Base-by-base conservation (phyloP, 2,888 invertebrate genomes). In the Napeogenes inachia region DNA sequence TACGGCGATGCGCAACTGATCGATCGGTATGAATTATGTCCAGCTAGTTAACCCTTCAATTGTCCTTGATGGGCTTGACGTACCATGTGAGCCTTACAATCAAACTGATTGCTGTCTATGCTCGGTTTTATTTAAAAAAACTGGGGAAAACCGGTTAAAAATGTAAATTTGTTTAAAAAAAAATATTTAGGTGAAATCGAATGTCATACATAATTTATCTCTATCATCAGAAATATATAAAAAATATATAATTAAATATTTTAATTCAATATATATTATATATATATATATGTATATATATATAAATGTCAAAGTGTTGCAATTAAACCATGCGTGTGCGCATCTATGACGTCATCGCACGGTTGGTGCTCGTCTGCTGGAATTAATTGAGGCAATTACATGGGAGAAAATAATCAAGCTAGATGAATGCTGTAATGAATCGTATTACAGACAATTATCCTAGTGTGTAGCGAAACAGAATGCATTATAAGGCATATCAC, bases 31-130 rank as follows among this genome's bases (percentile, higher is more conserved):
- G 81, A 84, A 80, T 84, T 85, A 83, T 82, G 85, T 85, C 85
- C 86, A 86, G 83, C 83, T 86, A 86, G 87, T 89, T 88, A 88
- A 86, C 87, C 87, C 82, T 86, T 85, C 89, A 89, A 90, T 89
- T 89, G 89, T 81, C 80, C 83, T 81, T 87, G 88, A 90, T 89
- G 89, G 89, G 83, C 82, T 85, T 82, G 87, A 89, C 85, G 84
- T 85, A 78, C 84, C 81, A 81, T 81, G 76, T 77, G 76, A 77
- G 76, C 80, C 73, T 72, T 74, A 83, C 84, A 87, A 88, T 87
- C 86, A 80, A 79, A 75, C 81, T 84, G 83, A 87, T 87, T 86
- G 84, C 82, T 80, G 77, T 78, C 79, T 77, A 81, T 47, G 56
- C 55, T 32, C 38, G 30, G 47, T 32, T 55, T 50, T 58, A 21